These are phyloP conservation scores for Limnephilus rhombicus DNA, from an alignment of 2,888 invertebrate species.

Conservation along the genomic window DNA sequence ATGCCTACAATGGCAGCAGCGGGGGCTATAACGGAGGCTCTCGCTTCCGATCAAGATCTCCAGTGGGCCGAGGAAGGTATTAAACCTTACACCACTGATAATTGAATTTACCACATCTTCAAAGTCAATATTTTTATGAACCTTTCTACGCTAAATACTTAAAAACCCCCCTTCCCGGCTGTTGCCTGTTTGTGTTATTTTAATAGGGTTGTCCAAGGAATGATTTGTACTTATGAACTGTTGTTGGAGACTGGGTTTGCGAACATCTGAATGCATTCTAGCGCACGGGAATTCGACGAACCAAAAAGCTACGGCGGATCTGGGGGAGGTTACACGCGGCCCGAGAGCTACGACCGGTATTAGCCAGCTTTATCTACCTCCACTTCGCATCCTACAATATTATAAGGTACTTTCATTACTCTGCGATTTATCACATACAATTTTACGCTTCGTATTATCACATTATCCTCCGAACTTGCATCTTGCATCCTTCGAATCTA, in stretches of 20 bases:
- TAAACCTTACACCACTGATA: slow-evolving; percentile 65
- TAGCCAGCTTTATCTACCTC: slow-evolving; percentile 51
- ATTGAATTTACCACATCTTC: slow-evolving; percentile 50
- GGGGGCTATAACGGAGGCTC: slow-evolving; percentile 76
- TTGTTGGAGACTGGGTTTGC: slow-evolving; percentile 52
- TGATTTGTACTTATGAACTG: slow-evolving; percentile 17
- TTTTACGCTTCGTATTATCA: slow-evolving; percentile 54
- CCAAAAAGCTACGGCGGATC: slow-evolving; percentile 59
- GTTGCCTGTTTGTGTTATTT: not conserved
- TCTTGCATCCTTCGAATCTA: slow-evolving; percentile 40
- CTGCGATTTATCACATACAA: slow-evolving; percentile 56
- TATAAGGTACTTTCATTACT: slow-evolving; percentile 62
- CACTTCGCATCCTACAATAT: slow-evolving; percentile 54
- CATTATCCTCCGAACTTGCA: slow-evolving; percentile 47
- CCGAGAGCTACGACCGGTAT: slow-evolving; percentile 62
- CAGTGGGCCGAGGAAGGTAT: slow-evolving; percentile 77
- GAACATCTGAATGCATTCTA: slow-evolving; percentile 62
- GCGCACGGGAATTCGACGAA: slow-evolving; percentile 64
- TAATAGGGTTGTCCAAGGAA: not conserved
- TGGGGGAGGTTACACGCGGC: slow-evolving; percentile 63
- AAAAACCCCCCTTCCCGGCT: slow-evolving; percentile 21
- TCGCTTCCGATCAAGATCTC: slow-evolving; percentile 77
- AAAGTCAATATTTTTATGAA: slow-evolving; percentile 44
- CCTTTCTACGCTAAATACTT: slow-evolving; percentile 33
- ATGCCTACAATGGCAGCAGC: slow-evolving; percentile 72